Percentiles rank a stretch among this genome's conserved stretches.
Evolutionary conservation across 1,140 invertebrate species (phyloP).

Genomic region (Sipha flava): DNA sequence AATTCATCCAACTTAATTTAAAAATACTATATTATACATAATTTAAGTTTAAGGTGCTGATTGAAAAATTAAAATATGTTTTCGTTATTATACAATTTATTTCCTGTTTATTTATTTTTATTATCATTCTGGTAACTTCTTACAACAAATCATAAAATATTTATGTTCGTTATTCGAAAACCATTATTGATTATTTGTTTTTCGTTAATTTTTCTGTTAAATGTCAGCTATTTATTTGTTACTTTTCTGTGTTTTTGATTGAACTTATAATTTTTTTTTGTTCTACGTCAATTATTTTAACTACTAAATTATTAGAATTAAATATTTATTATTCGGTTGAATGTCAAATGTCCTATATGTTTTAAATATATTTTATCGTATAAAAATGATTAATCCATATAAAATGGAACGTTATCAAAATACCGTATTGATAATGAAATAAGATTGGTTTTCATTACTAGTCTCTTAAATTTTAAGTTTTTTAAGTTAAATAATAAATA

Average conservation of each 20-base stretch:
- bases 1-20: too few species aligned
- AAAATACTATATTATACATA: too few species aligned
- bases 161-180: neutral
- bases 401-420: neutral
- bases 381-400: neutral
- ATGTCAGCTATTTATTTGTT: neutral
- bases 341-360: neutral
- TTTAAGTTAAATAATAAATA: too few species aligned
- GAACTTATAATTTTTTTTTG: neutral
- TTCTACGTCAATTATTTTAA: neutral
- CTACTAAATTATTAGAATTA: neutral
- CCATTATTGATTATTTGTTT: neutral
- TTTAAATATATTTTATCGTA: neutral
- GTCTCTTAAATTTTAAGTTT: neutral
- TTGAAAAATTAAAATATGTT: neutral
- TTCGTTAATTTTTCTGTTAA: neutral
- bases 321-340: constrained; percentile 3
- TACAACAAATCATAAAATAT: too few species aligned
- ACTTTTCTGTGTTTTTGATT: neutral
- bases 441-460: neutral
- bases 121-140: too few species aligned
- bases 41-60: neutral
- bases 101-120: neutral
- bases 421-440: neutral
- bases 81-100: neutral